A percentile compares a stretch with the other conserved stretches of the same genome.
These are phyloP conservation scores for Botia kubotai DNA, from an alignment of 2,797 vertebrate genomes.

Conservation along the genomic window DNA sequence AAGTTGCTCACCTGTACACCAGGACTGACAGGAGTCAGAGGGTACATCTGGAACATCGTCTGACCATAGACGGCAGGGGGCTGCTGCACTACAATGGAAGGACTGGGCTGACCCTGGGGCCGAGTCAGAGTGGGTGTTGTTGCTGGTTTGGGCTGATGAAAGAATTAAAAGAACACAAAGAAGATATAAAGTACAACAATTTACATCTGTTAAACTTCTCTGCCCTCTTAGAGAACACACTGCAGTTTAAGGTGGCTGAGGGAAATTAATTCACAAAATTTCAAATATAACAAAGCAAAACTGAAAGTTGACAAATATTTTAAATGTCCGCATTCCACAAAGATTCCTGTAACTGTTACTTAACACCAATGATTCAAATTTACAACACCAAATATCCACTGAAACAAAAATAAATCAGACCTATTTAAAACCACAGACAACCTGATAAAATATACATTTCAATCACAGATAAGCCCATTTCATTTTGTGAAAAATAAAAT, in stretches of 20 bases:
- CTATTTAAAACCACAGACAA: background rate
- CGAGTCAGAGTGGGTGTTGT: conserved; percentile 95
- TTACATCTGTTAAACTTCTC: background rate
- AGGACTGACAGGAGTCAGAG: conserved; percentile 93
- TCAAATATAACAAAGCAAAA: background rate
- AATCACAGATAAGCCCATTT: background rate
- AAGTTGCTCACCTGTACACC: conserved; percentile 90
- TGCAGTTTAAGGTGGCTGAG: background rate
- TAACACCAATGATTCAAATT: background rate
- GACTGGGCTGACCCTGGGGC: conserved; percentile 96
- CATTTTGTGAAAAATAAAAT: background rate
- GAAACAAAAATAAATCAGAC: background rate
- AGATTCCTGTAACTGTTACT: background rate
- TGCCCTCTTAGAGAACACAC: background rate
- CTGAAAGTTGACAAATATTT: background rate
- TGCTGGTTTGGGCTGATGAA: conserved; percentile 91
- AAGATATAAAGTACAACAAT: background rate
- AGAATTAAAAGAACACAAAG: conserved; percentile 23
- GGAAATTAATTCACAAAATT: background rate
- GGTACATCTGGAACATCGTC: conserved; percentile 98
- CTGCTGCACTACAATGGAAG: conserved; percentile 95
- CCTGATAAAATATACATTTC: background rate
- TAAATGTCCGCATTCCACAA: too few species aligned
- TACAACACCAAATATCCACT: background rate
- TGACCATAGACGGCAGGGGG: conserved; percentile 92